phyloP scores from a whole-genome alignment of 2,113 vertebrate species.

The Lagopus leucura region DNA sequence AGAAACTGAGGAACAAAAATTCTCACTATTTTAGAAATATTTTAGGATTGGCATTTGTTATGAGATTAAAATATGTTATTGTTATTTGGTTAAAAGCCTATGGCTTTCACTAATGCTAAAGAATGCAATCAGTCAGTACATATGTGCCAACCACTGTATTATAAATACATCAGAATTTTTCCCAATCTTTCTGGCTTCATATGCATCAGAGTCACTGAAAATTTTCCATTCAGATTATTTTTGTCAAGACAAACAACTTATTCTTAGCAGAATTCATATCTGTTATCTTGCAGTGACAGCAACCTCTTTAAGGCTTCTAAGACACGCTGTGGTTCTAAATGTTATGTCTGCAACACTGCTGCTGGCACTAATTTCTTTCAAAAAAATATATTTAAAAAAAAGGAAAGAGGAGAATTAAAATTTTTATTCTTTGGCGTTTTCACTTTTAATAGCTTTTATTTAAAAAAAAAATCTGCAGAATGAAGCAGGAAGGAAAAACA shows the following conservation, averaged over 20 bases:
- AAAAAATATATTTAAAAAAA: neutral
- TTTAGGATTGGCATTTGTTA: neutral
- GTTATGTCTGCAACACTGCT: neutral
- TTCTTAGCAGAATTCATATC: neutral
- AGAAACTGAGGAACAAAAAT: neutral
- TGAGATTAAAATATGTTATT: neutral
- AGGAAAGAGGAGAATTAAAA: neutral
- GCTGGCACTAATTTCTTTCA: neutral
- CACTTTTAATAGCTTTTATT: neutral
- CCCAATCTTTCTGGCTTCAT: neutral
- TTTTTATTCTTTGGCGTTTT: neutral
- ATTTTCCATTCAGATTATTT: neutral
- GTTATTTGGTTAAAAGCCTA: neutral
- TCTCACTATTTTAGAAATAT: neutral
- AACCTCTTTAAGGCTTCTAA: neutral
- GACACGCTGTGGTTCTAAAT: neutral
- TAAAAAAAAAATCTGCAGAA: neutral
- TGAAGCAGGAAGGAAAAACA: neutral
- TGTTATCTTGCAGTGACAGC: neutral
- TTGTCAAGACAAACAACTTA: neutral
- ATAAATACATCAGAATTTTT: neutral
- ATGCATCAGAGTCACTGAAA: neutral
- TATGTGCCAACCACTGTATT: neutral
- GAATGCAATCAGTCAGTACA: neutral
- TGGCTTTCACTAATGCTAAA: neutral